Conservation (phyloP, 2,888 invertebrate genomes). For the Polia nebulosa region DNA sequence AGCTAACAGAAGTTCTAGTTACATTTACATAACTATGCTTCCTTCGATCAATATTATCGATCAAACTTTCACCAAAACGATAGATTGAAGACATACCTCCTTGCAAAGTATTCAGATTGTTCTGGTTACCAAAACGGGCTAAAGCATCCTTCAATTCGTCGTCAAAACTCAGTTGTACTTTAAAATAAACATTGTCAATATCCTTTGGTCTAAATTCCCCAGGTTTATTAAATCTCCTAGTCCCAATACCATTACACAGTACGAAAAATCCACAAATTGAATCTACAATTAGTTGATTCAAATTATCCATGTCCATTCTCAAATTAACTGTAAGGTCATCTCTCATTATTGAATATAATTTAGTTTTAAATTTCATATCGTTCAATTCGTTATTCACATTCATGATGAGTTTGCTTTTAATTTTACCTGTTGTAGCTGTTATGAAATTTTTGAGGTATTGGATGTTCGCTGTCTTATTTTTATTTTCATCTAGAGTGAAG, state of each 20-base stretch:
- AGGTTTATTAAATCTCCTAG: constrained; percentile 32
- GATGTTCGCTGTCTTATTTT: constrained; percentile 69
- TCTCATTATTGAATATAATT: constrained; percentile 64
- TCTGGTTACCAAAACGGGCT: constrained; percentile 12
- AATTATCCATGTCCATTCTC: constrained; percentile 75
- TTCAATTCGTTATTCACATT: constrained; percentile 62
- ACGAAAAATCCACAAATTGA: constrained; percentile 76
- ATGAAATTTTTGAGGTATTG: constrained; percentile 70
- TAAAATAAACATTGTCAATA: constrained; percentile 70
- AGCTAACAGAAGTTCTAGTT: constrained; percentile 23
- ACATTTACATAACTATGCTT: constrained; percentile 5
- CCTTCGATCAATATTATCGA: not conserved
- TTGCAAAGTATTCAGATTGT: not conserved
- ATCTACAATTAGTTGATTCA: constrained; percentile 65
- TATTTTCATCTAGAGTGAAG: constrained; percentile 71
- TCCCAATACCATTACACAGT: constrained; percentile 73
- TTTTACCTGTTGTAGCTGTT: constrained; percentile 55
- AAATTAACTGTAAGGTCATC: constrained; percentile 77
- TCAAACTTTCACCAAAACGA: not conserved
- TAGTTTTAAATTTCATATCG: constrained; percentile 53
- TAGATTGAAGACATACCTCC: constrained; percentile 13
- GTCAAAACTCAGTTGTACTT: constrained; percentile 73
- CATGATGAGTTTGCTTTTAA: constrained; percentile 62
- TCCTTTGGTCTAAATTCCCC: constrained; percentile 19
- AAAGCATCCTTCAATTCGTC: constrained; percentile 66